Evolutionary conservation across 2,797 vertebrate genomes (phyloP), one percentile per base, ranked within the genome.

Genomic region (Gambusia yucatana): DNA sequence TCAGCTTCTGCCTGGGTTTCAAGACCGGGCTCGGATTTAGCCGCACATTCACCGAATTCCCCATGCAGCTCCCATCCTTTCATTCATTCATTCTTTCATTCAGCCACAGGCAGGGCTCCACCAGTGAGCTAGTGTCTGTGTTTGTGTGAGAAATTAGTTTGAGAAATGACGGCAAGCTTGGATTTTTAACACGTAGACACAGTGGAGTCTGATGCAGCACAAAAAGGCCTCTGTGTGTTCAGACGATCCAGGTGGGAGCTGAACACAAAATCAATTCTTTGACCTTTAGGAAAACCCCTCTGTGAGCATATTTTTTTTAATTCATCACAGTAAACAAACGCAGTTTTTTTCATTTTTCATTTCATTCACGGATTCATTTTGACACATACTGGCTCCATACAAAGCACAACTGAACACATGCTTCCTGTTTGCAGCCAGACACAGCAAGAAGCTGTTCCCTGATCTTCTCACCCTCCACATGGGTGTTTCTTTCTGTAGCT

Each of bases 1-100:
- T 89, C 90, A 83, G 88, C 87, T 82, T 86, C 79, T 86, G 91
- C 91, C 90, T 73, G 84, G 88, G 92, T 88, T 92, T 92, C 76
- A 82, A 91, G 93, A 93, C 81, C 70, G 78, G 83, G 91, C 90
- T 92, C 82, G 91, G 91, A 91, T 93, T 93, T 90, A 92, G 90
- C 87, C 92, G 77, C 84, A 87, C 92, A 92, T 92, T 92, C 92
- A 90, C 90, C 85, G 91, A 95, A 95, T 94, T 94, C 91, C 92
- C 91, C 89, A 91, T 92, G 91, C 90, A 89, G 89, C 85, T 90
- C 89, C 87, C 87, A 91, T 6, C 8, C 61, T 36, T 39, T 65
- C 61, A 22, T 91, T 91, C 92, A 92, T 89, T 91, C 91, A 91
- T 87, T 89, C 90, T 86, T 86, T 88, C 89, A 90, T 87, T 88